Percentiles rank a stretch among this genome's conserved stretches.
Evolutionary conservation across 1,140 invertebrate genomes (phyloP).

Genomic region (Macrobrachium rosenbergii): DNA sequence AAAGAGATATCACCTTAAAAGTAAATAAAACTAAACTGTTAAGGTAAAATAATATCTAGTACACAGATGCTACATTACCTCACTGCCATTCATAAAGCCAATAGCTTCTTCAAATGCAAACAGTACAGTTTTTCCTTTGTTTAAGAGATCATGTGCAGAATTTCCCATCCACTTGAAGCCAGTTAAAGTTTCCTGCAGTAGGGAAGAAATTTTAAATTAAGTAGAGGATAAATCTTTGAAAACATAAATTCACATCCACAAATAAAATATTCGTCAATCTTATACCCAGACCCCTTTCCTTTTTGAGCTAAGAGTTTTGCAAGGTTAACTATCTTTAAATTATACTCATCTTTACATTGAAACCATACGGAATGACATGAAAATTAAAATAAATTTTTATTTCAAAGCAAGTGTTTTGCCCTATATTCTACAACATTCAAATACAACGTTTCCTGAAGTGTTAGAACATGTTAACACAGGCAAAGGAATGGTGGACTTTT

Average conservation of each 20-base stretch:
- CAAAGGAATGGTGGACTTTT: too few species aligned
- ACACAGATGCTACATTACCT: slow-evolving; percentile 50
- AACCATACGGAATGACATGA: not conserved
- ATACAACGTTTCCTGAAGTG: too few species aligned
- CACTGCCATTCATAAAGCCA: slow-evolving; percentile 93
- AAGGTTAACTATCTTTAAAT: not conserved
- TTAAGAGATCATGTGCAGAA: slow-evolving; percentile 80
- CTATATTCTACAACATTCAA: too few species aligned
- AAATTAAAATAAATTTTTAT: not conserved
- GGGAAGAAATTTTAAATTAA: slow-evolving; percentile 46
- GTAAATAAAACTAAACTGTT: not conserved
- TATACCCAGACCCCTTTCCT: not conserved
- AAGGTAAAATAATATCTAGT: not conserved
- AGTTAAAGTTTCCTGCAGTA: slow-evolving; percentile 90
- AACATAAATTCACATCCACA: not conserved
- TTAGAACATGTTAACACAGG: too few species aligned
- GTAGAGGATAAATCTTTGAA: not conserved
- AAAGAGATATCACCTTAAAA: not conserved
- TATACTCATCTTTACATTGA: not conserved
- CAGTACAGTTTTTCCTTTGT: slow-evolving; percentile 81
- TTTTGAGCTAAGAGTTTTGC: not conserved
- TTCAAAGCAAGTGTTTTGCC: too few species aligned
- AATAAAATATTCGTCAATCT: not conserved
- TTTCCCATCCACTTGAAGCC: slow-evolving; percentile 99
- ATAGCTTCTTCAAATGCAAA: slow-evolving; percentile 97